A percentile compares a stretch with the other conserved stretches of the same genome.
Evolutionary conservation across 2,888 invertebrate species (phyloP).

Genomic region (Stenolophus ochropezus): DNA sequence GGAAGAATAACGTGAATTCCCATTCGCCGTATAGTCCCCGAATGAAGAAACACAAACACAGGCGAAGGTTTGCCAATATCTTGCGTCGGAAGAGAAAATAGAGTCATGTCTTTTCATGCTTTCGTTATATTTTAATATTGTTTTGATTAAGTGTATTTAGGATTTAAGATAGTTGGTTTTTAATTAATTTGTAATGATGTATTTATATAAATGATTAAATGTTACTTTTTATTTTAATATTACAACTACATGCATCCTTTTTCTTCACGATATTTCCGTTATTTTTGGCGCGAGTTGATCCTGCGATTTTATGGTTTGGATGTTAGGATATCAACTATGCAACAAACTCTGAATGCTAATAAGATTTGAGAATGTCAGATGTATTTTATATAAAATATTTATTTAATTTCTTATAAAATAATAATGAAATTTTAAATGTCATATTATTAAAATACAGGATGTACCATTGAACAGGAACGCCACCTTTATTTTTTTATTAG

Average conservation of each 20-base stretch:
- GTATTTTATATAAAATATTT: too few relatives aligned
- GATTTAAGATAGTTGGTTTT: slow-evolving; percentile 31
- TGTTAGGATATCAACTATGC: too few relatives aligned
- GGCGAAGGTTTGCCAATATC: slow-evolving; percentile 37
- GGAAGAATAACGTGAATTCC: slow-evolving; percentile 15
- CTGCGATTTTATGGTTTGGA: too few relatives aligned
- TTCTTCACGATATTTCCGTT: not conserved
- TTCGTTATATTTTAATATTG: slow-evolving; percentile 29
- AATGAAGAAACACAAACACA: slow-evolving; percentile 44
- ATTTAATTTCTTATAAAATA: too few relatives aligned
- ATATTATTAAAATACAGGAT: too few relatives aligned
- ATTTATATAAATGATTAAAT: slow-evolving; percentile 34
- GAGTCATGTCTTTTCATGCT: slow-evolving; percentile 19
- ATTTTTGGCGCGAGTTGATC: not conserved
- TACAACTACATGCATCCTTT: not conserved
- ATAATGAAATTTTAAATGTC: too few relatives aligned
- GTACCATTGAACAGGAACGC: too few relatives aligned
- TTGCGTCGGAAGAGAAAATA: slow-evolving; percentile 46
- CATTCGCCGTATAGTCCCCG: slow-evolving; percentile 6
- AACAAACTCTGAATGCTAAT: too few relatives aligned
- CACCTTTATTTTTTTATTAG: too few relatives aligned
- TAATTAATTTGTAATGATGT: slow-evolving; percentile 39
- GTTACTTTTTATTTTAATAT: not conserved
- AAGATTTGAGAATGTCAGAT: too few relatives aligned
- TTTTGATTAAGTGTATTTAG: slow-evolving; percentile 19